A percentile compares a stretch with the other conserved stretches of the same genome.
Conservation (phyloP, 2,888 invertebrate species). For the Pelosia muscerda region DNA sequence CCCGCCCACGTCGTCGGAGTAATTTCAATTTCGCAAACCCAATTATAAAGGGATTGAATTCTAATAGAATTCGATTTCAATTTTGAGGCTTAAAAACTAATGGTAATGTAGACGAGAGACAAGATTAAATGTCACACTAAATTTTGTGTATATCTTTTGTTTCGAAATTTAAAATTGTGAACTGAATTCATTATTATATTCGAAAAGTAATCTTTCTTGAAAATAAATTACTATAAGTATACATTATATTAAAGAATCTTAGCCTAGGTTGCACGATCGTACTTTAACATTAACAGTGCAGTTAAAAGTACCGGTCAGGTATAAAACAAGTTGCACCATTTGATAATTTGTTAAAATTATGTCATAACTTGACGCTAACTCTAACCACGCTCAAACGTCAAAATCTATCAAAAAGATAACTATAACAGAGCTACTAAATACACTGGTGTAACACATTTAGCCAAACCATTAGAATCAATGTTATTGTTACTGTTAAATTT, state of each 20-base stretch:
- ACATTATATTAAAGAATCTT: neutral
- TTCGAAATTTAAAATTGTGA: slow-evolving; percentile 32
- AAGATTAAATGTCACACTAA: slow-evolving; percentile 48
- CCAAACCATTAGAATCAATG: no score
- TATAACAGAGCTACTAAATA: no score
- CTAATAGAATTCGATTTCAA: slow-evolving; percentile 58
- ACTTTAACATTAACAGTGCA: no score
- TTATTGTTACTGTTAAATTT: no score
- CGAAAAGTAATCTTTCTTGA: slow-evolving; percentile 10
- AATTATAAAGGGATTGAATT: slow-evolving; percentile 58
- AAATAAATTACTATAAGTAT: neutral
- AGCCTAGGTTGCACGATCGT: no score
- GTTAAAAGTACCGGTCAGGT: no score
- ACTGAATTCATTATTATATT: slow-evolving; percentile 24
- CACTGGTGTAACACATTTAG: no score
- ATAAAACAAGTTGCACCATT: no score
- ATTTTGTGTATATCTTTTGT: slow-evolving; percentile 33
- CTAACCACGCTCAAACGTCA: no score
- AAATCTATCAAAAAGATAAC: no score
- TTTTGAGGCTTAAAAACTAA: slow-evolving; percentile 60
- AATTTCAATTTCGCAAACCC: slow-evolving; percentile 52
- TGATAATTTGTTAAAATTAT: no score
- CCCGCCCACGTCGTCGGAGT: slow-evolving; percentile 26
- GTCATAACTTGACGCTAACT: no score
- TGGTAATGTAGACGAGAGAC: slow-evolving; percentile 46